Evolutionary conservation across 2,797 vertebrate genomes (phyloP).

Genomic region (Esox lucius): DNA sequence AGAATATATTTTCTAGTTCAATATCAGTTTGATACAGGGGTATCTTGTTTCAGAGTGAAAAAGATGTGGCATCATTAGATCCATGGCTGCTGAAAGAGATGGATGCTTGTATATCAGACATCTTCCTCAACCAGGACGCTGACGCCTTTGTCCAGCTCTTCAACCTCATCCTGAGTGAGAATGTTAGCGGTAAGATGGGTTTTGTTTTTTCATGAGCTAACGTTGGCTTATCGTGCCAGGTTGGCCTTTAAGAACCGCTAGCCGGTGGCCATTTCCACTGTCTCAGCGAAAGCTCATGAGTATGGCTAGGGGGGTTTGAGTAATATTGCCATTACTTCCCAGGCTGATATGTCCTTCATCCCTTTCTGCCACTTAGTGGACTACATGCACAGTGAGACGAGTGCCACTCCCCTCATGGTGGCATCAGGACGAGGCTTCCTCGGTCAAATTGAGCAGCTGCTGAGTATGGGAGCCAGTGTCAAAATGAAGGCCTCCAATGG

Average conservation of each 20-base stretch:
- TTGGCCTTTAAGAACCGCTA: no score
- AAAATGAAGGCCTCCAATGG: slow-evolving; percentile 86
- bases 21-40: neutral
- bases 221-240: no score
- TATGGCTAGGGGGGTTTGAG: neutral
- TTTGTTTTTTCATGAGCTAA: neutral
- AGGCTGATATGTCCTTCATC: neutral
- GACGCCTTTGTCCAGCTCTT: slow-evolving; percentile 89
- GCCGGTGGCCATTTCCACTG: no score
- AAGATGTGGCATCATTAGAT: slow-evolving; percentile 78
- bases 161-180: slow-evolving; percentile 89
- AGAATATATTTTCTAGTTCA: neutral
- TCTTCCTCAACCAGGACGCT: slow-evolving; percentile 86
- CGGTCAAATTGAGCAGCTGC: slow-evolving; percentile 86
- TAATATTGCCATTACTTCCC: neutral
- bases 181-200: slow-evolving; percentile 81
- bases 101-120: slow-evolving; percentile 88
- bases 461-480: slow-evolving; percentile 87
- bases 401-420: slow-evolving; percentile 88
- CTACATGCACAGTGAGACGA: slow-evolving; percentile 90
- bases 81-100: slow-evolving; percentile 89
- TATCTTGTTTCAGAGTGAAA: slow-evolving; percentile 73
- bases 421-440: slow-evolving; percentile 88
- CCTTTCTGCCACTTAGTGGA: slow-evolving; percentile 77
- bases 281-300: no score